phyloP scores from a whole-genome alignment of 2,113 vertebrate genomes.

The Sceloporus undulatus region DNA sequence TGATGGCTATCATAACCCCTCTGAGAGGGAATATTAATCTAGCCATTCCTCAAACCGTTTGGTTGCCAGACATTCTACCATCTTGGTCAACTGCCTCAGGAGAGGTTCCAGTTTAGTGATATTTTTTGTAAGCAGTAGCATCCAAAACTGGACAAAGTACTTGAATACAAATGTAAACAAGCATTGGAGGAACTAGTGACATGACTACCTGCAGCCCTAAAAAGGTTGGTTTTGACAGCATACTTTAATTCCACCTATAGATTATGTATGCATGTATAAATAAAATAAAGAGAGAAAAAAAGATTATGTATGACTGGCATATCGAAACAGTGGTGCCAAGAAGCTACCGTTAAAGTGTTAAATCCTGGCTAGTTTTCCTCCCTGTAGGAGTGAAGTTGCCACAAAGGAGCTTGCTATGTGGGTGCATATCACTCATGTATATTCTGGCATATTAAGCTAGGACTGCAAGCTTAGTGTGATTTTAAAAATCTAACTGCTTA shows the following conservation, averaged over 20 bases:
- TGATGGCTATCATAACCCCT: too few relatives aligned
- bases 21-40: too few relatives aligned
- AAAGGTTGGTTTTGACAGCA: neutral
- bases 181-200: neutral
- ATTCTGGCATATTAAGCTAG: neutral
- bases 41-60: too few relatives aligned
- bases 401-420: neutral
- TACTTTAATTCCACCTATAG: neutral
- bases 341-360: neutral
- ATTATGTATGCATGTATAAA: neutral
- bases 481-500: neutral
- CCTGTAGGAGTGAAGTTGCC: neutral
- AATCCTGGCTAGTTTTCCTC: neutral
- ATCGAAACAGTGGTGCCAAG: neutral
- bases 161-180: neutral
- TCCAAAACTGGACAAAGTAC: too few relatives aligned
- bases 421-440: neutral
- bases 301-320: neutral
- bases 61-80: too few relatives aligned
- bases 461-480: neutral
- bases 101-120: too few relatives aligned
- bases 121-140: too few relatives aligned
- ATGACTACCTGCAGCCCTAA: neutral
- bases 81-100: too few relatives aligned
- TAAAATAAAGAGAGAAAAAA: too few relatives aligned